Evolutionary conservation across 2,113 vertebrate genomes (phyloP).

Genomic region (Chiloscyllium plagiosum): DNA sequence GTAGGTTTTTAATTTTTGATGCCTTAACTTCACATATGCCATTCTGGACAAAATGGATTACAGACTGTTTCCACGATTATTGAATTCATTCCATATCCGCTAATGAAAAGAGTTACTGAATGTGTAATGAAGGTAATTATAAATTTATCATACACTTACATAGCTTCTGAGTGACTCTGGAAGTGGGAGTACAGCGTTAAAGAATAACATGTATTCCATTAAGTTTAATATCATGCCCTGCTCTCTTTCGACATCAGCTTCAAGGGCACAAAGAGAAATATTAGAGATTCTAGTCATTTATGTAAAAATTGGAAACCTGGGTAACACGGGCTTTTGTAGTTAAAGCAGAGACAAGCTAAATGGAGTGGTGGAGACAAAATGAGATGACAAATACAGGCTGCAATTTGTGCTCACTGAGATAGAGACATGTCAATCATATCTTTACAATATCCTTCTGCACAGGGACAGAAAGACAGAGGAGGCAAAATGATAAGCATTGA

Average conservation of each 20-base stretch:
- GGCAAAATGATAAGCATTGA: not conserved
- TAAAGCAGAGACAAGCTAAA: not conserved
- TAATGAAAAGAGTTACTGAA: conserved; percentile 37
- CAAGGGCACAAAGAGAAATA: not conserved
- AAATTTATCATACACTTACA: conserved; percentile 30
- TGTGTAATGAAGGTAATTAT: conserved; percentile 26
- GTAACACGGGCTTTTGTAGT: not conserved
- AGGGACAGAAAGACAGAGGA: not conserved
- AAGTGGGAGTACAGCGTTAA: not conserved
- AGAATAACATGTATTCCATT: not conserved
- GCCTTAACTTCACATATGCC: not conserved
- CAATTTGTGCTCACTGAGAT: not conserved
- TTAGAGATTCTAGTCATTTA: no score
- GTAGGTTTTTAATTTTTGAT: conserved; percentile 36
- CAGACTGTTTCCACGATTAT: not conserved
- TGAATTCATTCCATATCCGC: not conserved
- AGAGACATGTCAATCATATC: not conserved
- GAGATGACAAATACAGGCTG: not conserved
- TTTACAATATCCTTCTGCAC: not conserved
- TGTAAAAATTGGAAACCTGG: not conserved
- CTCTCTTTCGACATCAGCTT: not conserved
- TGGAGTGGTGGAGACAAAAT: not conserved
- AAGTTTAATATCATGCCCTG: not conserved
- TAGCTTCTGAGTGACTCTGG: not conserved
- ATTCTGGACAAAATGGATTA: conserved; percentile 22